These are phyloP conservation scores for Venustaconcha ellipsiformis DNA, from an alignment of 1,140 invertebrate genomes.

Conservation along the genomic window DNA sequence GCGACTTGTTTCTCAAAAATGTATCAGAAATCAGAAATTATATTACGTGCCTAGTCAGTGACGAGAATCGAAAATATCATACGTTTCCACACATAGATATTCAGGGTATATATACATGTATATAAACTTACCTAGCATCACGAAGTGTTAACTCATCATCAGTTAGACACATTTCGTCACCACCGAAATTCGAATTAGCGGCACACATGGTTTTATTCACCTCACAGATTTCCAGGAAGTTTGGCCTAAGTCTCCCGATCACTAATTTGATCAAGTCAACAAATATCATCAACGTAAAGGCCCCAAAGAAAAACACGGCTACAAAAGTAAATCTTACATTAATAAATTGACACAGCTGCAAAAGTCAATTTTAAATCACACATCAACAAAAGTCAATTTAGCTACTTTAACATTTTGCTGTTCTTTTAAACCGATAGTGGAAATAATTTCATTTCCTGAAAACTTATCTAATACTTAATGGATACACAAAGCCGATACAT, in stretches of 20 bases:
- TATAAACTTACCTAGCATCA: slow-evolving; percentile 45
- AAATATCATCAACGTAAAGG: slow-evolving; percentile 57
- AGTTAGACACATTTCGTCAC: slow-evolving; percentile 50
- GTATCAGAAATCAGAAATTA: too few relatives aligned
- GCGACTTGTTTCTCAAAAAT: too few relatives aligned
- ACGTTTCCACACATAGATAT: too few relatives aligned
- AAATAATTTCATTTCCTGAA: too few relatives aligned
- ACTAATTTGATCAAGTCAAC: slow-evolving; percentile 61
- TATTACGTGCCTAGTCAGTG: too few relatives aligned
- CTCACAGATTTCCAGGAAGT: slow-evolving; percentile 58
- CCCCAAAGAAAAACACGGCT: slow-evolving; percentile 63
- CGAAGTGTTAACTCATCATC: slow-evolving; percentile 40
- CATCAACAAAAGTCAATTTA: slow-evolving; percentile 34
- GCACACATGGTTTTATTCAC: slow-evolving; percentile 47
- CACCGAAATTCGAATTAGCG: slow-evolving; percentile 32
- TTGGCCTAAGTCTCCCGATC: slow-evolving; percentile 55
- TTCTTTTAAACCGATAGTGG: too few relatives aligned
- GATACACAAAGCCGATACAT: too few relatives aligned
- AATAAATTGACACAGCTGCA: slow-evolving; percentile 45
- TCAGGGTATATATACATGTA: too few relatives aligned
- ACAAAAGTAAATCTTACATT: slow-evolving; percentile 2
- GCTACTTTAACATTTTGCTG: too few relatives aligned
- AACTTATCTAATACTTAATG: too few relatives aligned
- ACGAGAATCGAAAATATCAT: too few relatives aligned
- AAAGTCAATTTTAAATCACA: slow-evolving; percentile 25